Conservation (phyloP, 2,797 vertebrate species). For the Cetoscarus ocellatus region DNA sequence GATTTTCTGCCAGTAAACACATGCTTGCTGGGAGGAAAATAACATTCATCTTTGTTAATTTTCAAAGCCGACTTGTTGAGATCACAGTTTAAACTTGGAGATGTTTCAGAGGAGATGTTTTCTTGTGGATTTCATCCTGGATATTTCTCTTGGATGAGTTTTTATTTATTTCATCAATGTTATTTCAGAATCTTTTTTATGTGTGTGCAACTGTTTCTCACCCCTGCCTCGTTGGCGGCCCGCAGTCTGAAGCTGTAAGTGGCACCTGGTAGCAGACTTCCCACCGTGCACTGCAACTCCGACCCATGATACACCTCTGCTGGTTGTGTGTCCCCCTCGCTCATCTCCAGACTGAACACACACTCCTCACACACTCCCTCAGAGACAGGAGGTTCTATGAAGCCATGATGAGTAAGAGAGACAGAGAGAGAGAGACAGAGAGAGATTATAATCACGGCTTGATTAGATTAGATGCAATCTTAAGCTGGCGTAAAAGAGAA, state of each 20-base stretch:
- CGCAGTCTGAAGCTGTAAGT: constrained; percentile 91
- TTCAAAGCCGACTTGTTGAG: constrained; percentile 1
- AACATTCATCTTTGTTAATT: neutral
- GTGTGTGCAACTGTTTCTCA: constrained; percentile 73
- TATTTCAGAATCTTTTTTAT: neutral
- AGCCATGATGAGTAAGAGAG: neutral
- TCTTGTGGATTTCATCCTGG: too few relatives aligned
- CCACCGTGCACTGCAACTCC: constrained; percentile 91
- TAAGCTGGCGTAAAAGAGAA: neutral
- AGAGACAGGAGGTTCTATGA: constrained; percentile 76
- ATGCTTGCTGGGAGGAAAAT: constrained; percentile 13
- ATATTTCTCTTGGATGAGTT: neutral
- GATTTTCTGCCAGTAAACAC: neutral
- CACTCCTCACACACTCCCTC: constrained; percentile 87
- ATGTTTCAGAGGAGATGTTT: neutral
- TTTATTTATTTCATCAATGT: neutral
- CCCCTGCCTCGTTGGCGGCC: constrained; percentile 94
- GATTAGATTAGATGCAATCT: neutral
- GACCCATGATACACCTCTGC: constrained; percentile 91
- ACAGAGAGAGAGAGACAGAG: neutral
- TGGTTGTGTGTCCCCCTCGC: constrained; percentile 82
- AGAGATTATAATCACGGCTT: constrained; percentile 1
- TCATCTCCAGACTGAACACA: constrained; percentile 95
- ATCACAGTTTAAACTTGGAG: neutral
- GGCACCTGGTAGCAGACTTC: constrained; percentile 93